Evolutionary conservation across 2,888 invertebrate species (phyloP), one percentile per base, ranked within the genome.

Genomic region (Drosophila bunnanda): DNA sequence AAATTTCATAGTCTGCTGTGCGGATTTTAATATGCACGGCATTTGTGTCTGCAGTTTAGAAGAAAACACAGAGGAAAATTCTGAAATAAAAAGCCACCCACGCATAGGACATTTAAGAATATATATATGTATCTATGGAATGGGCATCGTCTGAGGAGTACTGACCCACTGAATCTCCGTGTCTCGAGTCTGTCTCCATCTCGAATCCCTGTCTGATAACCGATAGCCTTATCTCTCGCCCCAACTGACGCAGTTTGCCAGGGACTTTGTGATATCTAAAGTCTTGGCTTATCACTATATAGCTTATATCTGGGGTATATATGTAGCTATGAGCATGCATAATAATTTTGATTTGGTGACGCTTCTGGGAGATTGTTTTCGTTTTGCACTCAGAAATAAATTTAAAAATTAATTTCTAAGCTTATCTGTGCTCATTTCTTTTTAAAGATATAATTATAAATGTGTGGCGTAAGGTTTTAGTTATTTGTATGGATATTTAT

Each of bases 321-420:
- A 44, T 44, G 25, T 20, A 39, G 0, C 20, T 54, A 28, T 46
- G 66, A 34, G 67, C 34, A 41, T 67, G 67, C 67, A 55, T 55
- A 67, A 55, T 66, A 41, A 39, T 39, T 67, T 66, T 67, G 55
- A 55, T 67, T 78, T 69, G 68, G 75, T 72, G 81, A 75, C 79
- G 68, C 48, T 22, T 34, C 50, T 20, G 20, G 32, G 2, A 20
- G 20, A 15, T 50, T 50, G 50, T 32, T 50, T 50, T 50, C 20
- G 15, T 53, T 52, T 52, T n/a, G n/a, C 15, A 52, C 34, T 22
- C 6, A 10, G 7, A 22, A 9, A 32, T 17, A 30, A 32, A 32
- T 50, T 15, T 32, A 0, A 20, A 52, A 52, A 52, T 52, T 52
- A 52, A 52, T 22, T 52, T 34, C 50, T 34, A 2, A 1, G 10